Percentiles rank a stretch among this genome's conserved stretches.
These are phyloP conservation scores for Drosophila trapezifrons DNA, from an alignment of 1,140 invertebrate genomes.

Conservation along the genomic window DNA sequence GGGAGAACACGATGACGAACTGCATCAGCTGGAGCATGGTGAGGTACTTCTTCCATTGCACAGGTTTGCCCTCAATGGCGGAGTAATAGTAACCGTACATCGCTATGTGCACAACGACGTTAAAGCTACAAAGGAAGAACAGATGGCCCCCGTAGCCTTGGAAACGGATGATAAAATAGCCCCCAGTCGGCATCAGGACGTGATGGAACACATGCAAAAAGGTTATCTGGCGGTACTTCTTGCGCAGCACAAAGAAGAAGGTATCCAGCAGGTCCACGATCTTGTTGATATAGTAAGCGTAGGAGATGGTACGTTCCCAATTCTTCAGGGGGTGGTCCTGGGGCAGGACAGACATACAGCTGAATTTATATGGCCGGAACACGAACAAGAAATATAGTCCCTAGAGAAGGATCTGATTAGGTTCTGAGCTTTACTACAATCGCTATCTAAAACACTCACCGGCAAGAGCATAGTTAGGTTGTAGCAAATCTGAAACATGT, in stretches of 20 bases:
- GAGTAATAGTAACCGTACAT: constrained; percentile 24
- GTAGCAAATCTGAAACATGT: constrained; percentile 87
- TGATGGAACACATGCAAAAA: constrained; percentile 84
- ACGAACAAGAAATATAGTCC: constrained; percentile 22
- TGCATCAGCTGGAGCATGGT: constrained; percentile 23
- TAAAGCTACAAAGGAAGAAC: constrained; percentile 19
- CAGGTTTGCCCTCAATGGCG: not conserved
- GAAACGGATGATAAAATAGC: constrained; percentile 31
- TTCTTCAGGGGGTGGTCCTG: constrained; percentile 30
- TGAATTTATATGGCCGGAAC: constrained; percentile 30
- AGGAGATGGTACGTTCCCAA: constrained; percentile 37
- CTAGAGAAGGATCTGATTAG: not conserved
- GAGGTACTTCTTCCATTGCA: constrained; percentile 19
- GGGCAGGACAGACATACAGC: constrained; percentile 34
- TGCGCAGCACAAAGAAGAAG: constrained; percentile 60
- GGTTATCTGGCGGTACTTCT: constrained; percentile 56
- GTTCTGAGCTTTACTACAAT: not conserved
- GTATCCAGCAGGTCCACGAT: constrained; percentile 56
- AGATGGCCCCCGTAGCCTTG: constrained; percentile 87
- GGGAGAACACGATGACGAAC: constrained; percentile 18
- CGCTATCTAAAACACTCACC: constrained; percentile 15
- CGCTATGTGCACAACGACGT: constrained; percentile 7
- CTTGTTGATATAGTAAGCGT: constrained; percentile 59
- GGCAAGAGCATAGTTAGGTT: constrained; percentile 36
- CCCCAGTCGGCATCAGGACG: constrained; percentile 78